These are phyloP conservation scores for Pollenia labialis DNA, from an alignment of 2,888 invertebrate species.

Conservation along the genomic window DNA sequence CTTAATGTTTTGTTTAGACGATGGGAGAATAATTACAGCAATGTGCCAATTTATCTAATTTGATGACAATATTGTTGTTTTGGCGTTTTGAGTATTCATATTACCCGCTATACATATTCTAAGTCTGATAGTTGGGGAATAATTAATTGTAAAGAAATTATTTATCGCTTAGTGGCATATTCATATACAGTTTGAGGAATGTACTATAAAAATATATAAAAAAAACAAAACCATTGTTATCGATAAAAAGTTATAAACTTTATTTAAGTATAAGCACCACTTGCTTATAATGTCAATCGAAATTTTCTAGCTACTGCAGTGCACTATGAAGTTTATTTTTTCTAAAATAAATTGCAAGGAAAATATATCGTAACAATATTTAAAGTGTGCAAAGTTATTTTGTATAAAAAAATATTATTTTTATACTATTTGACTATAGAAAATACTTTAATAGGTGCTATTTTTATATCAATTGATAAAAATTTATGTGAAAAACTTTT, in stretches of 20 bases:
- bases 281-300: neutral
- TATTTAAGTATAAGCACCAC: neutral
- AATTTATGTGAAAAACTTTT: slow-evolving; percentile 24
- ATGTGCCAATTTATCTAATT: slow-evolving; percentile 40
- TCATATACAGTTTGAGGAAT: no score
- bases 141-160: slow-evolving; percentile 18
- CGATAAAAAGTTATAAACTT: neutral
- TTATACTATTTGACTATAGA: no score
- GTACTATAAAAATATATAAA: neutral
- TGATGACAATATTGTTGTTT: slow-evolving; percentile 34
- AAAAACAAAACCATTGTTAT: neutral
- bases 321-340: no score
- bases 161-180: neutral
- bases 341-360: no score
- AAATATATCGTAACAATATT: no score
- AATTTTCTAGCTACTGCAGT: neutral
- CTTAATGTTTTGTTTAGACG: slow-evolving; percentile 23
- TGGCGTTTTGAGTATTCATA: neutral
- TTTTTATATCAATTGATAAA: neutral
- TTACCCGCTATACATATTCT: neutral
- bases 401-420: no score
- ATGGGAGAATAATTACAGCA: slow-evolving; percentile 37
- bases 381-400: no score
- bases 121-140: slow-evolving; percentile 21
- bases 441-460: no score